These are phyloP conservation scores for Odontesthes bonariensis DNA, from an alignment of 2,113 vertebrate genomes.

Conservation along the genomic window DNA sequence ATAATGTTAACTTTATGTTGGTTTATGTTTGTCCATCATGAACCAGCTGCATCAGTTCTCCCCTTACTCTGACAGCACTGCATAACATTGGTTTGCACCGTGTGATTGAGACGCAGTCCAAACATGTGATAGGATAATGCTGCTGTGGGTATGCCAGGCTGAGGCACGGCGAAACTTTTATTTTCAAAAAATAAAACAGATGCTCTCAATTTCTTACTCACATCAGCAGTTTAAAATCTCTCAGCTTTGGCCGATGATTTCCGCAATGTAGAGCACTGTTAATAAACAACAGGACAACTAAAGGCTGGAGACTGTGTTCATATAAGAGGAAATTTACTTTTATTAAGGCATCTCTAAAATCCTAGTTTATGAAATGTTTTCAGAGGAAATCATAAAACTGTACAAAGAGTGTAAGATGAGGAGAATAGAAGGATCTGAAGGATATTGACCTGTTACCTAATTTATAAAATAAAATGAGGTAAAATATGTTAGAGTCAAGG, in stretches of 20 bases:
- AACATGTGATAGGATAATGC: slow-evolving; percentile 57
- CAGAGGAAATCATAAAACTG: slow-evolving; percentile 27
- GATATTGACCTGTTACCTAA: background rate
- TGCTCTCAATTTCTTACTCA: slow-evolving; percentile 70
- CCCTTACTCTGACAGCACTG: slow-evolving; percentile 47
- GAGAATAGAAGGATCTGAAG: background rate
- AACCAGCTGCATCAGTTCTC: slow-evolving; percentile 1
- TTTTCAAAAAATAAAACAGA: slow-evolving; percentile 43
- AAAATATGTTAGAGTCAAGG: slow-evolving; percentile 1
- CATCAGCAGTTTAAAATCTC: slow-evolving; percentile 32
- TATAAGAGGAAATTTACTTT: background rate
- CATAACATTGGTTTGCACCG: slow-evolving; percentile 63
- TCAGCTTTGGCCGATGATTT: slow-evolving; percentile 5
- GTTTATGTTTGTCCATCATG: slow-evolving; percentile 18
- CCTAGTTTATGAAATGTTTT: slow-evolving; percentile 3
- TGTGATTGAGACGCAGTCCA: slow-evolving; percentile 53
- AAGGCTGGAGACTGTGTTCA: background rate
- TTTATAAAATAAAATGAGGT: background rate
- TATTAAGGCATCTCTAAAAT: background rate
- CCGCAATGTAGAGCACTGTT: background rate
- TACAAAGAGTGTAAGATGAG: background rate
- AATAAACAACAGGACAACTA: slow-evolving; percentile 44
- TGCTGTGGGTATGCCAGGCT: slow-evolving; percentile 53
- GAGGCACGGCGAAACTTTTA: slow-evolving; percentile 51
- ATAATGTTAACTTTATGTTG: slow-evolving; percentile 18